Percentiles rank a stretch among this genome's conserved stretches.
Conservation (phyloP, 1,140 invertebrate genomes). For the Anastrepha ludens region DNA sequence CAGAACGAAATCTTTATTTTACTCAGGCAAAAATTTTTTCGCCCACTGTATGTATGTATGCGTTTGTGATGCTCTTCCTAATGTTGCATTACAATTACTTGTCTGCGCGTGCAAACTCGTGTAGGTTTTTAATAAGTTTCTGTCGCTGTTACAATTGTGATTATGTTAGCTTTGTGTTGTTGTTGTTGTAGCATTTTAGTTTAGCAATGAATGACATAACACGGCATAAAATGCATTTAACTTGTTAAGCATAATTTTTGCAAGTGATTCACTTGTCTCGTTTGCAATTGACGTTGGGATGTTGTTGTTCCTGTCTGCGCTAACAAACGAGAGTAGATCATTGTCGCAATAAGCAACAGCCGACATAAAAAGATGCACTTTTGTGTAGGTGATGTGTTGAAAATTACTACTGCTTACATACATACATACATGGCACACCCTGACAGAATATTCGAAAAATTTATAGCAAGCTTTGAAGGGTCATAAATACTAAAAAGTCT, state of each 20-base stretch:
- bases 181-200: not conserved
- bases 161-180: conserved; percentile 19
- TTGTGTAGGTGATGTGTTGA: not conserved
- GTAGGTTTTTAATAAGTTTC: conserved; percentile 18
- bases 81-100: conserved; percentile 24
- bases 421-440: too few species aligned
- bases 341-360: conserved; percentile 39
- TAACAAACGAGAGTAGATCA: conserved; percentile 35
- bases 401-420: too few species aligned
- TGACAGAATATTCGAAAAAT: not conserved
- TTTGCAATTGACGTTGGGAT: not conserved
- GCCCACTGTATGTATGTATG: not conserved
- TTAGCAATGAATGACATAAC: conserved; percentile 23
- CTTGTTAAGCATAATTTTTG: conserved; percentile 12
- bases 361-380: conserved; percentile 8
- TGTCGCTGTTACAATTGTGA: conserved; percentile 27
- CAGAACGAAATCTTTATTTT: too few species aligned
- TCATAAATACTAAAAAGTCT: not conserved
- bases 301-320: conserved; percentile 27
- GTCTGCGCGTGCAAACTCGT: conserved; percentile 48
- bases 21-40: too few species aligned
- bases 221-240: conserved; percentile 4
- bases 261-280: conserved; percentile 46
- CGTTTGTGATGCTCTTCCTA: not conserved
- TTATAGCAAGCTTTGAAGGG: not conserved